Evolutionary conservation across 2,797 vertebrate genomes (phyloP).

Genomic region (Pelobates cultripes): DNA sequence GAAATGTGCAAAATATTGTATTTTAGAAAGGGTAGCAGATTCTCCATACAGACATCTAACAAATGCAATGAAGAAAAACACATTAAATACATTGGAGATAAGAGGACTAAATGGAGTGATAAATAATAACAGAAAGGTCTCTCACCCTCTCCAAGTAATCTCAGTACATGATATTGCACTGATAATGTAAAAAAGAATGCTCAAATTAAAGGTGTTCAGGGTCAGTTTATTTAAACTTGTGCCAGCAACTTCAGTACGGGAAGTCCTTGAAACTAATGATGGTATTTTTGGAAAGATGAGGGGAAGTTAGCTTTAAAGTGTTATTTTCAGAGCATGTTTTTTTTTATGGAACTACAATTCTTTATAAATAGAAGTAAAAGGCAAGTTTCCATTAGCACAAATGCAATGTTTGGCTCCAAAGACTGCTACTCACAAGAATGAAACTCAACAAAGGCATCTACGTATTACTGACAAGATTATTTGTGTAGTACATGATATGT

Average conservation of each 20-base stretch:
- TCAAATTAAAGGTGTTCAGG: conserved; percentile 24
- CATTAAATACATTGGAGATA: not conserved
- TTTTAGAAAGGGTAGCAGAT: no score
- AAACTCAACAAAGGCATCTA: not conserved
- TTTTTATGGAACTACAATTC: conserved; percentile 34
- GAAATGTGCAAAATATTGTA: not conserved
- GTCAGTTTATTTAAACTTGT: conserved; percentile 28
- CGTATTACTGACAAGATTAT: not conserved
- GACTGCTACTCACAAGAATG: not conserved
- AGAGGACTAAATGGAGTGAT: no score
- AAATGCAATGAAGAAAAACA: no score
- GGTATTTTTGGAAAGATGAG: conserved; percentile 50
- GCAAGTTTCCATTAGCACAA: conserved; percentile 36
- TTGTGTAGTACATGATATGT: not conserved
- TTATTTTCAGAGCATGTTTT: conserved; percentile 46
- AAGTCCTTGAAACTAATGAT: conserved; percentile 52
- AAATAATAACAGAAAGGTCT: not conserved
- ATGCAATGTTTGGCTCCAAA: conserved; percentile 5
- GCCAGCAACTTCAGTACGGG: conserved; percentile 30
- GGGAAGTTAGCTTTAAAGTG: conserved; percentile 42
- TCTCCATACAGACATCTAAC: no score
- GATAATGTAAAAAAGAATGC: not conserved
- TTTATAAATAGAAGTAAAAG: conserved; percentile 34
- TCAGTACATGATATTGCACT: not conserved
- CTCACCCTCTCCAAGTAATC: not conserved